Evolutionary conservation across 2,113 vertebrate genomes (phyloP), one percentile per base, ranked within the genome.

Genomic region (Chaetodon auriga): DNA sequence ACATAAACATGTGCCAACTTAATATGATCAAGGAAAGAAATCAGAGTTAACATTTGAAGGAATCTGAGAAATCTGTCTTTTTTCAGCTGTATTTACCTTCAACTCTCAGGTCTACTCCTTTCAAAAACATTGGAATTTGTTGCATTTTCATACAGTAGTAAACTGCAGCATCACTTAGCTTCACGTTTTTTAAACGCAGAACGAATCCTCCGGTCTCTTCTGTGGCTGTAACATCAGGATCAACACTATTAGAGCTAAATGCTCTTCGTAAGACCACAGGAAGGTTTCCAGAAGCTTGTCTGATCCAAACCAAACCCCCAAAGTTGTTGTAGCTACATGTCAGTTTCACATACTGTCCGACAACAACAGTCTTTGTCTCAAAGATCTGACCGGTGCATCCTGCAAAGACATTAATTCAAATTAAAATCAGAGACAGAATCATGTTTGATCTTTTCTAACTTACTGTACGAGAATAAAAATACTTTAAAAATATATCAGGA

Each of bases 291-390:
- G 80, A 18, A 69, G 57, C 30, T 48, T 78, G 0, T 38, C 81
- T 90, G 4, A 90, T 45, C 90, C 92, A 94, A 51, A 51, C 69
- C 0, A 88, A 9, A 7, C 2, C 19, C 68, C 77, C 68, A 0
- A 4, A 2, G 0, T 1, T 5, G 0, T 21, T 16, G 3, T 36
- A 66, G 1, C 35, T 0, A 63, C 93, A 94, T 0, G 7, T 35
- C 8, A 94, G 18, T 6, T 0, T 78, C 45, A 93, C 85, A 70
- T 12, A 5, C 3, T 5, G 60, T 57, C 92, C 89, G 57, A 85
- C 41, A 23, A 0, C 12, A 69, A 54, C 75, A 6, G 61, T 76
- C 45, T 12, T 43, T 41, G 2, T 55, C 10, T 81, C 30, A 2
- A 72, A 2, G 0, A 13, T 51, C 3, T 0, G 49, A 6, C 25